Evolutionary conservation across 1,140 invertebrate species (phyloP).

Genomic region (Aphelenchoides avenae): DNA sequence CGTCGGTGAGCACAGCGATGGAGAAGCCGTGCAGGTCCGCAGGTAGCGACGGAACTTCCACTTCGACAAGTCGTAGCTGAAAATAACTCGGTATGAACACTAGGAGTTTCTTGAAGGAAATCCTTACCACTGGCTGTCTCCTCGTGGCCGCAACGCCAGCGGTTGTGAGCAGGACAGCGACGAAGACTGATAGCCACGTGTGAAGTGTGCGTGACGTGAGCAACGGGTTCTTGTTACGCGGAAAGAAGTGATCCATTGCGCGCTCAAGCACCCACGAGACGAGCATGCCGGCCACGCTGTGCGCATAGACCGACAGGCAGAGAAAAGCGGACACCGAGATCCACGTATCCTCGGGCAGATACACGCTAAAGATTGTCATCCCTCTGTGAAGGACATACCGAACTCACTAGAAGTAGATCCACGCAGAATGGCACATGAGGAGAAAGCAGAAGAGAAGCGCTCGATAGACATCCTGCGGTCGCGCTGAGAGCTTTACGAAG

Average conservation of each 20-base stretch:
- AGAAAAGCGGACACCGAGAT: conserved; percentile 39
- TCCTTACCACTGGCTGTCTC: conserved; percentile 12
- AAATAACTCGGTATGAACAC: no score
- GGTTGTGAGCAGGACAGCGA: conserved; percentile 27
- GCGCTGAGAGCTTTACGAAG: no score
- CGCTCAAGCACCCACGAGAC: conserved; percentile 14
- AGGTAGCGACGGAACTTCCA: conserved; percentile 22
- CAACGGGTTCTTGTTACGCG: conserved; percentile 21
- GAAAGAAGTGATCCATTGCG: conserved; percentile 14
- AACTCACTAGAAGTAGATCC: conserved; percentile 35
- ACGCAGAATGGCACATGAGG: conserved; percentile 30
- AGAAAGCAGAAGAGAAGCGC: no score
- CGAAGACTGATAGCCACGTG: conserved; percentile 20
- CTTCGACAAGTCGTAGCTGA: conserved; percentile 12
- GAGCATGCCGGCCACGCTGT: conserved; percentile 17
- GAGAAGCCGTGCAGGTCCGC: conserved; percentile 34
- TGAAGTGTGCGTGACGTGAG: conserved; percentile 27
- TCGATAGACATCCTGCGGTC: no score
- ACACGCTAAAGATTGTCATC: no score
- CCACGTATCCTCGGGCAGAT: conserved; percentile 21
- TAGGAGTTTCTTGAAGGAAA: no score
- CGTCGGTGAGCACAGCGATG: conserved; percentile 42
- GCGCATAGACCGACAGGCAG: conserved; percentile 30
- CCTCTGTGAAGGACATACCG: no score
- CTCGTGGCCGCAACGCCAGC: conserved; percentile 18